These are phyloP conservation scores for Sarcophaga carnaria DNA, from an alignment of 2,888 invertebrate species.

Conservation along the genomic window DNA sequence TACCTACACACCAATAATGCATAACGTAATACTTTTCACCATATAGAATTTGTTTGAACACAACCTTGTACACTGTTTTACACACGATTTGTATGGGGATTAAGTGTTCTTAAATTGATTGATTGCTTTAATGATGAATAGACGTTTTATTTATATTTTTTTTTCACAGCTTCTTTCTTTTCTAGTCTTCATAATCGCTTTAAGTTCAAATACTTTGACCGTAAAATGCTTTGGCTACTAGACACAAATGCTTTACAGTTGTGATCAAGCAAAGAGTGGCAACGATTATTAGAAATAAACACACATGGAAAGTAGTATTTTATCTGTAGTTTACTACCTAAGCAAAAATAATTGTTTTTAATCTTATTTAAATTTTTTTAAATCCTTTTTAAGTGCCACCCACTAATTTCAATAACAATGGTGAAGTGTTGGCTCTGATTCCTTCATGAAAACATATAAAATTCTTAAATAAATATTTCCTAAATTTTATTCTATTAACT, in stretches of 20 bases:
- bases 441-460: too few species aligned
- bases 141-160: slow-evolving; percentile 70
- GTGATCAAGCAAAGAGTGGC: slow-evolving; percentile 17
- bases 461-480: too few species aligned
- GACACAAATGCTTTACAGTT: neutral
- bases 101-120: slow-evolving; percentile 79
- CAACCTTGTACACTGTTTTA: slow-evolving; percentile 72
- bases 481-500: too few species aligned
- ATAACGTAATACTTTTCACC: neutral
- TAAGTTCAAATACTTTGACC: slow-evolving; percentile 59
- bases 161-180: slow-evolving; percentile 21
- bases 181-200: slow-evolving; percentile 53
- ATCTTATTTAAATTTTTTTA: too few species aligned
- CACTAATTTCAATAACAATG: too few species aligned
- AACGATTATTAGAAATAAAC: too few species aligned
- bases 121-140: slow-evolving; percentile 80
- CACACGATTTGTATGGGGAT: slow-evolving; percentile 77
- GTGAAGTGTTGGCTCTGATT: too few species aligned
- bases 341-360: too few species aligned
- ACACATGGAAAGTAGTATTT: neutral
- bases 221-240: slow-evolving; percentile 21
- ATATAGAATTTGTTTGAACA: slow-evolving; percentile 2
- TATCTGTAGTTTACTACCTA: too few species aligned
- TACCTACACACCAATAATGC: neutral
- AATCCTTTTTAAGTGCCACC: too few species aligned